Conservation (phyloP, 2,113 vertebrate genomes). For the Hepsetus odoe region DNA sequence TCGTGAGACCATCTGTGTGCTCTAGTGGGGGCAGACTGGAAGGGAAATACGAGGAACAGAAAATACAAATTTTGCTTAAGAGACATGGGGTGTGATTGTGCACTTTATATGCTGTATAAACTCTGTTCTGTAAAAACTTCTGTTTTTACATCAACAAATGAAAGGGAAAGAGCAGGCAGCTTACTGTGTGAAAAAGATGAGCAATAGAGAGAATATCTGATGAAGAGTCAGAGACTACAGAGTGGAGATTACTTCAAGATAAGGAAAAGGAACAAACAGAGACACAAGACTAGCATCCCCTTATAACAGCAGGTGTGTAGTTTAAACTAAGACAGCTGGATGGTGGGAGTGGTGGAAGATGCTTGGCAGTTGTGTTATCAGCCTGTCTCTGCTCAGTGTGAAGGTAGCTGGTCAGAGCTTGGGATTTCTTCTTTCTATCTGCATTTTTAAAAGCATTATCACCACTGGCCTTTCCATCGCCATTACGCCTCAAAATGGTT, state of each 20-base stretch:
- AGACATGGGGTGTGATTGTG: background rate
- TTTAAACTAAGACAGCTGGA: background rate
- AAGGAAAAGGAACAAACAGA: background rate
- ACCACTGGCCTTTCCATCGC: slow-evolving; percentile 3
- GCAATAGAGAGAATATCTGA: background rate
- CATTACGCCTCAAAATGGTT: slow-evolving; percentile 31
- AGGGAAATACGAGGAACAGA: background rate
- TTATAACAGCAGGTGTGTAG: background rate
- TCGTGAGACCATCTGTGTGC: too few species aligned
- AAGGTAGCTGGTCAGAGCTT: slow-evolving; percentile 13
- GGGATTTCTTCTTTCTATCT: background rate
- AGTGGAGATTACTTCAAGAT: background rate
- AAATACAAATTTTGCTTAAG: background rate
- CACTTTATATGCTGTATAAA: background rate
- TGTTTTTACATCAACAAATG: background rate
- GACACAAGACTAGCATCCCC: background rate
- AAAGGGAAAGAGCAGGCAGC: background rate
- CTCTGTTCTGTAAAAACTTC: too few species aligned
- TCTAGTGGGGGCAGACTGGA: background rate
- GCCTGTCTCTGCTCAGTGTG: background rate
- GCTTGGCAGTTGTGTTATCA: background rate
- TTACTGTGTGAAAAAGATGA: background rate
- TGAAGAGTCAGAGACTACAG: background rate
- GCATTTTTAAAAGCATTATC: background rate
- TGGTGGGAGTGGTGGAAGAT: slow-evolving; percentile 8